phyloP scores from a whole-genome alignment of 2,113 vertebrate genomes.

The Coregonus clupeaformis region DNA sequence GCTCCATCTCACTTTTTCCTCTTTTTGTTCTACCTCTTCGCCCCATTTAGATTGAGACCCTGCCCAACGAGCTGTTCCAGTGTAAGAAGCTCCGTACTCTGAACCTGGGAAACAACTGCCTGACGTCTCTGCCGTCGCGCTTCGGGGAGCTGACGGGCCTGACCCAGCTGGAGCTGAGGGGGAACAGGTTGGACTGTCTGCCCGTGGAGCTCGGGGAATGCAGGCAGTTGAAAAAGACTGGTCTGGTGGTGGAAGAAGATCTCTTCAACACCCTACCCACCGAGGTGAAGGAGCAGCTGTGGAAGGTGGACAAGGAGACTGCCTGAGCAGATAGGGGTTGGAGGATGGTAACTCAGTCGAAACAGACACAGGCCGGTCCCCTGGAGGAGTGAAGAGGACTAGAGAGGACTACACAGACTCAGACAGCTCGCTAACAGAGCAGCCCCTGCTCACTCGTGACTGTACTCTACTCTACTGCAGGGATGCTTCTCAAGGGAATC shows the following conservation, averaged over 20 bases:
- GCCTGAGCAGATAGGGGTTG: slow-evolving; percentile 66
- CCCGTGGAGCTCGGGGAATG: slow-evolving; percentile 97
- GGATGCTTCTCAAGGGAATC: background rate
- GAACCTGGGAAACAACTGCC: slow-evolving; percentile 93
- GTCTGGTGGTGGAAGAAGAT: slow-evolving; percentile 93
- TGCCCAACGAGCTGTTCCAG: slow-evolving; percentile 96
- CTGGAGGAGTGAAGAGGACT: background rate
- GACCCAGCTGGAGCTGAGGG: slow-evolving; percentile 91
- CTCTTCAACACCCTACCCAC: slow-evolving; percentile 92
- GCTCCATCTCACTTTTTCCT: background rate
- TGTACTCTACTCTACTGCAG: background rate
- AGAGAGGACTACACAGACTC: background rate
- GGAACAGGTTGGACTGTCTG: slow-evolving; percentile 92
- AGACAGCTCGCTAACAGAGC: background rate
- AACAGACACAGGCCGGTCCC: background rate
- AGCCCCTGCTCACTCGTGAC: background rate
- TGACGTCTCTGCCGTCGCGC: slow-evolving; percentile 89
- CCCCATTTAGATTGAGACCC: slow-evolving; percentile 83
- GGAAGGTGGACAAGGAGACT: slow-evolving; percentile 93
- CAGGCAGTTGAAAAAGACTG: slow-evolving; percentile 86
- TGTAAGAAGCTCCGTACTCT: slow-evolving; percentile 95
- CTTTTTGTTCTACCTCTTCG: background rate
- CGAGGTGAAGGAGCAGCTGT: slow-evolving; percentile 93
- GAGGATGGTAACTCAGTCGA: background rate
- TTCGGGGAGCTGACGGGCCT: slow-evolving; percentile 92